Conservation (phyloP, 1,140 invertebrate genomes). For the Littorina saxatilis region DNA sequence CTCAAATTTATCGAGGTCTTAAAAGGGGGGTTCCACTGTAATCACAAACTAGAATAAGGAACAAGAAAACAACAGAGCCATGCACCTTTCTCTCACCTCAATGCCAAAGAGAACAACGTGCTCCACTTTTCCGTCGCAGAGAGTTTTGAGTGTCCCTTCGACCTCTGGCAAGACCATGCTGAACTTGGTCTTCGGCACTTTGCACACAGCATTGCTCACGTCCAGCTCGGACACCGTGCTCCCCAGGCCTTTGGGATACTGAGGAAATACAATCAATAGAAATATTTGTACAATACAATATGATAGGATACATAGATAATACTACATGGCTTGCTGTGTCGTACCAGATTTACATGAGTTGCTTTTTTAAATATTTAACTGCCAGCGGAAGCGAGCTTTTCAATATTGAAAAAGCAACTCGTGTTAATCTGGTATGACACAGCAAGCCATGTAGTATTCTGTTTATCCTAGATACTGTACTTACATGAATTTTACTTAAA, state of each 20-base stretch:
- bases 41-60: no score
- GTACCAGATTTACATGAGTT: no score
- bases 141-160: conserved; percentile 61
- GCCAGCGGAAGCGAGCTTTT: no score
- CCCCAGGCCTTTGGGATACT: conserved; percentile 86
- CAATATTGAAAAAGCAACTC: not conserved
- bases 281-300: not conserved
- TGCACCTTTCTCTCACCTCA: conserved; percentile 77
- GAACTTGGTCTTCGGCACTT: conserved; percentile 87
- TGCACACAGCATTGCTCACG: conserved; percentile 79
- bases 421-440: not conserved
- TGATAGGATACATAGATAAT: no score
- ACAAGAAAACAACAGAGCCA: not conserved
- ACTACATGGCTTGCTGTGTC: no score
- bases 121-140: conserved; percentile 70
- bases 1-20: no score
- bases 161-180: conserved; percentile 89
- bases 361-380: no score
- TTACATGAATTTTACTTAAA: no score
- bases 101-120: conserved; percentile 89
- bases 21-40: no score
- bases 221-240: conserved; percentile 83
- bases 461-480: no score
- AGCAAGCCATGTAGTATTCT: no score
- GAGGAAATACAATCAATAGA: conserved; percentile 33